Conservation (phyloP, 2,888 invertebrate species). For the Subacronicta megacephala region DNA sequence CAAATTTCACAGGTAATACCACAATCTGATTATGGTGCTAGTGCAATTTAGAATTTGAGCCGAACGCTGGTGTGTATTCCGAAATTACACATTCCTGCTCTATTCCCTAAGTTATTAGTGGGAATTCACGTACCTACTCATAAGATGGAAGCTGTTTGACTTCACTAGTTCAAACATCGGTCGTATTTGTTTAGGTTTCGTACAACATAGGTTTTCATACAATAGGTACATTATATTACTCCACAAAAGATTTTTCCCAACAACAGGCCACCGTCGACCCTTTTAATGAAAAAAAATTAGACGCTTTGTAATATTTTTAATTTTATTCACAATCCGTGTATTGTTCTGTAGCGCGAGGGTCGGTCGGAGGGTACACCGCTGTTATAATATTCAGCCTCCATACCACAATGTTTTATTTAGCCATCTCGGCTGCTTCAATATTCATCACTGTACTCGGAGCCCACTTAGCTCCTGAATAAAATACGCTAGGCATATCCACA, state of each 20-base stretch:
- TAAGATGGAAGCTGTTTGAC: constrained; percentile 27
- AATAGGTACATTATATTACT: constrained; percentile 46
- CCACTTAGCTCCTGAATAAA: constrained; percentile 70
- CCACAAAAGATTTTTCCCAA: constrained; percentile 64
- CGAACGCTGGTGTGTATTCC: not conserved
- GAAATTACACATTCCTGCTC: constrained; percentile 7
- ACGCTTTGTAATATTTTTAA: constrained; percentile 74
- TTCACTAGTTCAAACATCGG: constrained; percentile 41
- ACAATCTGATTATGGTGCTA: constrained; percentile 46
- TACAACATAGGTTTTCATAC: constrained; percentile 25
- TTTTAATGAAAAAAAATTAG: constrained; percentile 63
- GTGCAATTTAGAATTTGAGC: constrained; percentile 10
- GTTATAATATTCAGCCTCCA: constrained; percentile 75
- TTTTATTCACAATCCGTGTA: constrained; percentile 75
- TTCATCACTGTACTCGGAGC: constrained; percentile 70
- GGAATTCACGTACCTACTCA: constrained; percentile 14
- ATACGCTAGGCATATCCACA: constrained; percentile 53
- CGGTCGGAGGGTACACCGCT: constrained; percentile 61
- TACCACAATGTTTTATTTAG: constrained; percentile 80
- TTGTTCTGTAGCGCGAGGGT: constrained; percentile 73
- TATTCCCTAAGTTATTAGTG: constrained; percentile 17
- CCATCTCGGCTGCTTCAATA: constrained; percentile 72
- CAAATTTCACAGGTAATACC: constrained; percentile 61
- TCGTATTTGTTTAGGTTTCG: constrained; percentile 47
- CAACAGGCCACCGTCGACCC: constrained; percentile 58